Evolutionary conservation across 2,888 invertebrate species (phyloP).

Genomic region (Eristalis arbustorum): DNA sequence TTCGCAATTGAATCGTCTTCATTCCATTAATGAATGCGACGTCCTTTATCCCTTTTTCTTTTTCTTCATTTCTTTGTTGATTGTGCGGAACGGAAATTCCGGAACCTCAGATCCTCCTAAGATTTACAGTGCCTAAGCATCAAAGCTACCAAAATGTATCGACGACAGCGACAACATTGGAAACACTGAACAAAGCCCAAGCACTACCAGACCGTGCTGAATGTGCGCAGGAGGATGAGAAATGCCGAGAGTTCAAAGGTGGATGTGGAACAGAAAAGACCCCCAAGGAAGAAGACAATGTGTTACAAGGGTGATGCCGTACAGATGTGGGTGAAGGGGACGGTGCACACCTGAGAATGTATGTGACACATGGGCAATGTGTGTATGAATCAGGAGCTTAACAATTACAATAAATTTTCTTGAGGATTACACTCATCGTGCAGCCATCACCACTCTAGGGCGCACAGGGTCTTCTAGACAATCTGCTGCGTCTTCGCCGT

Average conservation of each 20-base stretch:
- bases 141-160: neutral
- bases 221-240: neutral
- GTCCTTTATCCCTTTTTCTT: neutral
- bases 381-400: conserved; percentile 62
- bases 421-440: conserved; percentile 55
- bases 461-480: conserved; percentile 28
- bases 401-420: conserved; percentile 65
- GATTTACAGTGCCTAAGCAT: neutral
- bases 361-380: conserved; percentile 60
- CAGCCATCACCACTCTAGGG: conserved; percentile 9
- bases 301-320: conserved; percentile 18
- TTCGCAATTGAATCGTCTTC: conserved; percentile 41
- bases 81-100: neutral
- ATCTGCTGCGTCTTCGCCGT: neutral
- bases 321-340: neutral
- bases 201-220: neutral
- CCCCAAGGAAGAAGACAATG: conserved; percentile 28
- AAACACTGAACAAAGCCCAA: neutral
- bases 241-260: neutral
- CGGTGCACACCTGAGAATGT: neutral
- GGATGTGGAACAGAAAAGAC: neutral
- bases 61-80: neutral
- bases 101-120: neutral
- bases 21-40: conserved; percentile 16
- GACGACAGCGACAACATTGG: neutral